Conservation (phyloP, 2,797 vertebrate genomes). For the Peromyscus aztecus region DNA sequence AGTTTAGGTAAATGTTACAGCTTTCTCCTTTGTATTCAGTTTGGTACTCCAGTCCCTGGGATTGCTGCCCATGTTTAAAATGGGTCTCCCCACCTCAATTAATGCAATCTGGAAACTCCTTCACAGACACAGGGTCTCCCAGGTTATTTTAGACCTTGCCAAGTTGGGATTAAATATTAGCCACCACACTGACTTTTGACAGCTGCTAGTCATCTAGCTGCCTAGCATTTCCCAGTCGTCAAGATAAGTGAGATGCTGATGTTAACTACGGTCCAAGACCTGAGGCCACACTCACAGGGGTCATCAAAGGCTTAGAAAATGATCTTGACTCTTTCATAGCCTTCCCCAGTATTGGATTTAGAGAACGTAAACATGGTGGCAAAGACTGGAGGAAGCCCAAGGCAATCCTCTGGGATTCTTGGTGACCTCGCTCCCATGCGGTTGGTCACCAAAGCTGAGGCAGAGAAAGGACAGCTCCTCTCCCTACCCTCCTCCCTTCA, state of each 20-base stretch:
- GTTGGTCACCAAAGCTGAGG: not conserved
- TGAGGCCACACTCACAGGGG: not conserved
- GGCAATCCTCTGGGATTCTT: not conserved
- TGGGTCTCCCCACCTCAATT: not conserved
- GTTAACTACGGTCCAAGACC: not conserved
- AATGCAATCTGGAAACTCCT: not conserved
- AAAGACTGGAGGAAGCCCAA: not conserved
- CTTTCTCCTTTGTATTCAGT: not conserved
- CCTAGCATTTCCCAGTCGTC: not conserved
- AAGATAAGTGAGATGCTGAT: not conserved
- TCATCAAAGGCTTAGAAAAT: conserved; percentile 1
- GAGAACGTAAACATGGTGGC: not conserved
- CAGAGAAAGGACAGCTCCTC: not conserved
- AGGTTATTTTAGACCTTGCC: not conserved
- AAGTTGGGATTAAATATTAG: not conserved
- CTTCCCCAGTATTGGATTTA: not conserved
- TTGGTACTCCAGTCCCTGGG: not conserved
- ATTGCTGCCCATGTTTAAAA: not conserved
- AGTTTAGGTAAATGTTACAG: not conserved
- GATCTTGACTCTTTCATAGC: not conserved
- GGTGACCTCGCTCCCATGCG: not conserved
- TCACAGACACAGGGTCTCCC: not conserved
- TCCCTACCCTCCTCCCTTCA: not conserved
- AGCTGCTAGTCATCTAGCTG: not conserved
- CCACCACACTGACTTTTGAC: too few species aligned